A percentile compares a stretch with the other conserved stretches of the same genome.
phyloP scores from a whole-genome alignment of 2,113 vertebrate genomes.

The Collichthys lucidus region DNA sequence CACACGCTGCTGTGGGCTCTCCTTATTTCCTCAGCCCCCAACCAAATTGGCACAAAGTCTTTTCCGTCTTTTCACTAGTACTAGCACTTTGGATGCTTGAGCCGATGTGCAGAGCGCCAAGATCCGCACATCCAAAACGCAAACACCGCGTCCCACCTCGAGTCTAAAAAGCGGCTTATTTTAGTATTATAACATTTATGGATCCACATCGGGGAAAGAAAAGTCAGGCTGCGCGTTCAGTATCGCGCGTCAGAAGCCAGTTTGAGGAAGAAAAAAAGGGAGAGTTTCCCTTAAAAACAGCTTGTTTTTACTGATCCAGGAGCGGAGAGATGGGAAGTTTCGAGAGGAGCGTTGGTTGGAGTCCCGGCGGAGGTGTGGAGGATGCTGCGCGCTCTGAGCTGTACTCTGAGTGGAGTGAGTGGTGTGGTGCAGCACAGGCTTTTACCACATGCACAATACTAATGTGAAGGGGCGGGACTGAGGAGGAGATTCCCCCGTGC shows the following conservation, averaged over 20 bases:
- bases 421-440: constrained; percentile 33
- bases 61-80: constrained; percentile 27
- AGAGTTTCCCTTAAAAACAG: neutral
- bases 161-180: constrained; percentile 47
- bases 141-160: constrained; percentile 60
- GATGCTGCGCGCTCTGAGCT: constrained; percentile 52
- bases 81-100: constrained; percentile 41
- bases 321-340: neutral
- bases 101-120: constrained; percentile 48
- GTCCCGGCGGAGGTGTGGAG: constrained; percentile 18
- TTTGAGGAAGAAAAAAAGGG: neutral
- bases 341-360: constrained; percentile 11
- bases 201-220: constrained; percentile 78
- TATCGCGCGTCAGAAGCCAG: constrained; percentile 13
- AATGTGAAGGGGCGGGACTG: constrained; percentile 69
- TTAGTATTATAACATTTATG: constrained; percentile 8
- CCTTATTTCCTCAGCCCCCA: neutral
- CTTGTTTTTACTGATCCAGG: neutral
- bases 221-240: constrained; percentile 10
- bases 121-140: constrained; percentile 67
- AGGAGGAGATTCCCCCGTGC: constrained; percentile 70
- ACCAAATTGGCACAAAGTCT: constrained; percentile 12
- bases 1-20: neutral
- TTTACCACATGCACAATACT: constrained; percentile 55
- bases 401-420: constrained; percentile 41